A percentile compares a stretch with the other conserved stretches of the same genome.
These are phyloP conservation scores for Heliocidaris tuberculata DNA, from an alignment of 35 echinoderm and acorn worm genomes.

Conservation along the genomic window DNA sequence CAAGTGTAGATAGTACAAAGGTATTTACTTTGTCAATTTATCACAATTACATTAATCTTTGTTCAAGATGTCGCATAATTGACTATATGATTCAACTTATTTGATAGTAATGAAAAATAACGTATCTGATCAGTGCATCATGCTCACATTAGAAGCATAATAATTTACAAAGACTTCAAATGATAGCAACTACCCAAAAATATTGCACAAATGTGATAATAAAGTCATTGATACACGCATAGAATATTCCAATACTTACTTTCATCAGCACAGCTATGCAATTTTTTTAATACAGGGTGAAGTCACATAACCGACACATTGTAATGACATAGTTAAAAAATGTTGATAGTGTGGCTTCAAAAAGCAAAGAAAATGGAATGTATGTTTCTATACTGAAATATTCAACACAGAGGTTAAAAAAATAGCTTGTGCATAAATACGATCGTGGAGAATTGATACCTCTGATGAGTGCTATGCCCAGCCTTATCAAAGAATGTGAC, in stretches of 20 bases:
- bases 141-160: not conserved
- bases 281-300: not conserved
- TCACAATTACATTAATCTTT: not conserved
- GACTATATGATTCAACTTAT: not conserved
- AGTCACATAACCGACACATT: not conserved
- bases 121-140: not conserved
- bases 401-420: not conserved
- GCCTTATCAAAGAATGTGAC: not conserved
- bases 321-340: not conserved
- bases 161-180: slow-evolving; percentile 14
- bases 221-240: not conserved
- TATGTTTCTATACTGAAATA: not conserved
- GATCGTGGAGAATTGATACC: not conserved
- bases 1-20: slow-evolving; percentile 1
- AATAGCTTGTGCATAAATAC: not conserved
- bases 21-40: not conserved
- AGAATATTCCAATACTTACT: slow-evolving; percentile 1
- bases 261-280: not conserved
- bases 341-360: not conserved
- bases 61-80: not conserved
- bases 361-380: slow-evolving; percentile 12
- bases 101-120: not conserved
- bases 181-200: slow-evolving; percentile 1
- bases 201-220: slow-evolving; percentile 12
- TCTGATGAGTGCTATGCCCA: not conserved